Conservation (phyloP, 2,888 invertebrate genomes). For the Abrostola triplasia region DNA sequence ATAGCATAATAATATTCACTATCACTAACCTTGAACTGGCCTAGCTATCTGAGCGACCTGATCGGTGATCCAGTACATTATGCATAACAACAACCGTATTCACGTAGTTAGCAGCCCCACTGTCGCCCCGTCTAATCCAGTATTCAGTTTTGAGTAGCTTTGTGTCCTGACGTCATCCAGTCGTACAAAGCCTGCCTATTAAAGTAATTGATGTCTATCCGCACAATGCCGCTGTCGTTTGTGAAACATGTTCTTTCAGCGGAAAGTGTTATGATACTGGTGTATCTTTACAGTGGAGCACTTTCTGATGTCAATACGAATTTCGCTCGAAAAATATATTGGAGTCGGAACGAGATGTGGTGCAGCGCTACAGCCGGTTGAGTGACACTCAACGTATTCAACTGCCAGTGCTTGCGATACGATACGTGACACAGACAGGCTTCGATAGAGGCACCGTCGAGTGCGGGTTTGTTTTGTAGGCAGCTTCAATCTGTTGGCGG, state of each 20-base stretch:
- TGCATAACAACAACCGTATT: no score
- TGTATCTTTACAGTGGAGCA: background rate
- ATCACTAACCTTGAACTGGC: background rate
- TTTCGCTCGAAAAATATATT: background rate
- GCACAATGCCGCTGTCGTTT: background rate
- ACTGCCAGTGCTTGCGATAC: background rate
- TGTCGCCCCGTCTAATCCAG: background rate
- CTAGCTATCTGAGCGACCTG: background rate
- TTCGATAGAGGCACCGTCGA: conserved; percentile 4
- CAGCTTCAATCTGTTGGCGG: conserved; percentile 5
- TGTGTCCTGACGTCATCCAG: conserved; percentile 2
- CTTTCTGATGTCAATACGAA: background rate
- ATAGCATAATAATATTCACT: no score
- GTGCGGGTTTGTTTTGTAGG: background rate
- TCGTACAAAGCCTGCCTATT: background rate
- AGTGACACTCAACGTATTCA: background rate
- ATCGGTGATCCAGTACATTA: no score
- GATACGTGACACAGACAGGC: background rate
- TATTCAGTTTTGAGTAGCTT: background rate
- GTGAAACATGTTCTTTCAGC: background rate
- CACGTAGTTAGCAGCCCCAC: background rate
- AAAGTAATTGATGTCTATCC: conserved; percentile 2
- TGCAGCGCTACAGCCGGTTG: background rate
- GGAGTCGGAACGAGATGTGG: background rate
- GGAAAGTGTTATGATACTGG: background rate